Conservation (phyloP, 2,113 vertebrate species). For the Phylloscopus trochiloides region DNA sequence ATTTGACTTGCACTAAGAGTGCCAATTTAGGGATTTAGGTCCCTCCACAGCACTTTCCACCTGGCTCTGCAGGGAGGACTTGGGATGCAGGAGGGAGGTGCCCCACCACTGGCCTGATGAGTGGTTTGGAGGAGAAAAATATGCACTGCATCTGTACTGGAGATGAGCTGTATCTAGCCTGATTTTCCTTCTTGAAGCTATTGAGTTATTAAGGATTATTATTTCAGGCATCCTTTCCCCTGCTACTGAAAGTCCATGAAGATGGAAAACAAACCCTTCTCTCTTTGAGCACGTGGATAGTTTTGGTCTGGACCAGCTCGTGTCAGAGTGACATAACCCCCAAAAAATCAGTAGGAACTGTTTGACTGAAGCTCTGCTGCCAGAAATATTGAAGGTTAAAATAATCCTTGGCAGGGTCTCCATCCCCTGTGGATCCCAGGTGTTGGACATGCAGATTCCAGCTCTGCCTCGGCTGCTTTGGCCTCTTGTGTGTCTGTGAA, state of each 20-base stretch:
- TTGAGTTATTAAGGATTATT: conserved; percentile 31
- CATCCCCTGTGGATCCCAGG: conserved; percentile 23
- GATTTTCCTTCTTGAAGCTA: not conserved
- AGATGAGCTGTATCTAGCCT: not conserved
- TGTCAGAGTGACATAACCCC: conserved; percentile 16
- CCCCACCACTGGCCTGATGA: fast-evolving
- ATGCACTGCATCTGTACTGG: not conserved
- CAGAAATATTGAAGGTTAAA: conserved; percentile 56
- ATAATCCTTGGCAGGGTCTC: conserved; percentile 35
- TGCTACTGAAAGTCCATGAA: conserved; percentile 17
- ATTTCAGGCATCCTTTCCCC: conserved; percentile 29
- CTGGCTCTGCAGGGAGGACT: not conserved
- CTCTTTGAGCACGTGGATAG: not conserved
- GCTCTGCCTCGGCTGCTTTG: conserved; percentile 4
- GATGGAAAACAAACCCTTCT: conserved; percentile 22
- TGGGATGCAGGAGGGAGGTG: not conserved
- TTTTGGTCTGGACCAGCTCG: conserved; percentile 5
- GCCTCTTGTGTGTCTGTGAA: not conserved
- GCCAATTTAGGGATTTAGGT: not conserved
- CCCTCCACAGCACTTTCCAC: not conserved
- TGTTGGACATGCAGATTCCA: not conserved
- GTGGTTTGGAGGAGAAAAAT: not conserved
- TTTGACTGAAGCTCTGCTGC: not conserved
- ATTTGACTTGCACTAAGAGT: not conserved
- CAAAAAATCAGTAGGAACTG: not conserved